phyloP scores from a whole-genome alignment of 2,888 invertebrate genomes.

The Nowickia ferox region DNA sequence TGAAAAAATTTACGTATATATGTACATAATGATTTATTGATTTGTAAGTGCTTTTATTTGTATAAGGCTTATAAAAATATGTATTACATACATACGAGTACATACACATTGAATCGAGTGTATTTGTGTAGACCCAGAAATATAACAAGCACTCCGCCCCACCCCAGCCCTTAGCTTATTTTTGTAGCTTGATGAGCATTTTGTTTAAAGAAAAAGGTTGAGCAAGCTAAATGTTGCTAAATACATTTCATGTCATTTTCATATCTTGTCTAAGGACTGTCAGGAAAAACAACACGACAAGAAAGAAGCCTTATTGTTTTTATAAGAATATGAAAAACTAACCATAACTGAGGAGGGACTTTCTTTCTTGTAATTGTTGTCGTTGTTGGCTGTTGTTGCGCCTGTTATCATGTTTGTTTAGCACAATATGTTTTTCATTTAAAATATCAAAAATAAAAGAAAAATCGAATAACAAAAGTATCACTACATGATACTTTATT shows the following conservation, averaged over 20 bases:
- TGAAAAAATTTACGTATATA: no score
- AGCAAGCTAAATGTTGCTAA: conserved; percentile 53
- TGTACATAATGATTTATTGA: conserved; percentile 57
- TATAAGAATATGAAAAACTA: conserved; percentile 2
- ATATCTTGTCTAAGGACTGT: conserved; percentile 57
- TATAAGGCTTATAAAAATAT: conserved; percentile 38
- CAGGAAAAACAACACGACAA: conserved; percentile 48
- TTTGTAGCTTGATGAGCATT: background rate
- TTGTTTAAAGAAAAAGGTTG: conserved; percentile 14
- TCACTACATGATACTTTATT: conserved; percentile 17
- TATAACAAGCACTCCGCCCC: conserved; percentile 7
- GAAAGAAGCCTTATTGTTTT: conserved; percentile 56
- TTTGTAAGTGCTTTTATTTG: conserved; percentile 50
- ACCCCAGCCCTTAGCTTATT: background rate
- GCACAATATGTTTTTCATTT: conserved; percentile 49
- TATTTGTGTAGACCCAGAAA: background rate
- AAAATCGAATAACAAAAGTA: background rate
- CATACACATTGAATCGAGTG: conserved; percentile 6
- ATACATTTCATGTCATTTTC: conserved; percentile 62
- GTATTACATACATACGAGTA: background rate
- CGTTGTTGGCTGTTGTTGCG: conserved; percentile 6
- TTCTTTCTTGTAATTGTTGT: conserved; percentile 22
- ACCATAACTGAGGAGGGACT: conserved; percentile 50
- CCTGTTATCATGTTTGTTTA: conserved; percentile 52
- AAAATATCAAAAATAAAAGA: background rate